These are phyloP conservation scores for Tychaedon coryphoeus DNA, from an alignment of 2,113 vertebrate species.

Conservation along the genomic window DNA sequence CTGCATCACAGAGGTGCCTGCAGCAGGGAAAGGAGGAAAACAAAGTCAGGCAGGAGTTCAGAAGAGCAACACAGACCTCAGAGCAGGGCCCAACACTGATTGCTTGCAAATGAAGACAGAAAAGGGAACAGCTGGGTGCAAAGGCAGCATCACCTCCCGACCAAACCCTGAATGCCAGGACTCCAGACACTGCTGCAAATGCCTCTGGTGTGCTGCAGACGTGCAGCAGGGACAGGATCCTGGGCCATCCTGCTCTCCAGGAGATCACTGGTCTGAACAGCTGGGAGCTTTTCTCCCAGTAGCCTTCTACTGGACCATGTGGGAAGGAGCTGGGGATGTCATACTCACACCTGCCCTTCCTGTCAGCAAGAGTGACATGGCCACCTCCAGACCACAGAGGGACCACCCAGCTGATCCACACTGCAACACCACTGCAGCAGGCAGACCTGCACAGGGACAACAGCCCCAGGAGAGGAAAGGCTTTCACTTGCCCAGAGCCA, in stretches of 20 bases:
- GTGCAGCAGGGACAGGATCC: not conserved
- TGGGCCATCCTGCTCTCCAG: not conserved
- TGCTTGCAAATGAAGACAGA: not conserved
- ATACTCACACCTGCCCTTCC: not conserved
- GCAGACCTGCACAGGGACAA: not conserved
- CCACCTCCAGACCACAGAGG: not conserved
- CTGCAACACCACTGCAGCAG: not conserved
- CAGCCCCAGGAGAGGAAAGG: not conserved
- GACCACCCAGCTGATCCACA: not conserved
- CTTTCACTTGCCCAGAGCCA: not conserved
- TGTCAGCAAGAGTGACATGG: not conserved
- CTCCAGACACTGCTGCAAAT: not conserved
- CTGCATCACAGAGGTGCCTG: slow-evolving; percentile 97
- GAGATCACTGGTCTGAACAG: not conserved
- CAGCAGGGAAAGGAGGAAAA: not conserved
- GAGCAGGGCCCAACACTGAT: not conserved
- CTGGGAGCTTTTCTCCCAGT: not conserved
- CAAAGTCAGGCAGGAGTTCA: not conserved
- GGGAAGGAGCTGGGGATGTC: not conserved
- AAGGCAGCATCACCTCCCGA: not conserved
- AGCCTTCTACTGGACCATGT: not conserved
- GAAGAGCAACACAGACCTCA: not conserved
- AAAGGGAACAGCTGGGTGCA: not conserved
- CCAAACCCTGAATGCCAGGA: not conserved
- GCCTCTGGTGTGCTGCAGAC: not conserved